These are phyloP conservation scores for Tragelaphus imberbis DNA, from an alignment of 2,113 vertebrate species.

Conservation along the genomic window DNA sequence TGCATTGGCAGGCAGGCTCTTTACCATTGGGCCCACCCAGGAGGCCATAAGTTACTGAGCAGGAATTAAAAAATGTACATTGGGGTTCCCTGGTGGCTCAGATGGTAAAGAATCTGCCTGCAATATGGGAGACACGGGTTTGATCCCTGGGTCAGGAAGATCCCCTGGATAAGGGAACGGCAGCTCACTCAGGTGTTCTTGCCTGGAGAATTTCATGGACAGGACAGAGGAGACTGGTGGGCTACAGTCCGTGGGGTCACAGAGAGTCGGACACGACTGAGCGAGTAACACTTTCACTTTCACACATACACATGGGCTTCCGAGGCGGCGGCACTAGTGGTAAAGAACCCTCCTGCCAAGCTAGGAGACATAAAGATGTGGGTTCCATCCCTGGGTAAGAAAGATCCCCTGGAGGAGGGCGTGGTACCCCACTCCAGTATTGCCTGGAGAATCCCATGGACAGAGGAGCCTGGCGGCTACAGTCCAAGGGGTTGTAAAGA, in stretches of 20 bases:
- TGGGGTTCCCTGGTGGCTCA: neutral
- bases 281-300: neutral
- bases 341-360: neutral
- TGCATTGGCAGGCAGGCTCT: neutral
- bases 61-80: neutral
- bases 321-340: neutral
- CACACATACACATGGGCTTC: neutral
- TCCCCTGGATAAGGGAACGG: neutral
- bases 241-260: neutral
- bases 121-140: neutral
- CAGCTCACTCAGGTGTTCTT: neutral
- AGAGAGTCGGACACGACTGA: neutral
- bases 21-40: neutral
- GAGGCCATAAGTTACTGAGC: neutral
- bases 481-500: neutral
- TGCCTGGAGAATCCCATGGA: neutral
- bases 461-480: neutral
- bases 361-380: neutral
- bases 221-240: neutral
- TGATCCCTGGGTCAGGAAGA: neutral
- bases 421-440: neutral
- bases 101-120: neutral
- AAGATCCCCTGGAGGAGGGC: neutral
- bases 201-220: neutral
- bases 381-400: neutral